phyloP scores from a whole-genome alignment of 2,797 vertebrate genomes.

The Cryptoblepharus egeriae region DNA sequence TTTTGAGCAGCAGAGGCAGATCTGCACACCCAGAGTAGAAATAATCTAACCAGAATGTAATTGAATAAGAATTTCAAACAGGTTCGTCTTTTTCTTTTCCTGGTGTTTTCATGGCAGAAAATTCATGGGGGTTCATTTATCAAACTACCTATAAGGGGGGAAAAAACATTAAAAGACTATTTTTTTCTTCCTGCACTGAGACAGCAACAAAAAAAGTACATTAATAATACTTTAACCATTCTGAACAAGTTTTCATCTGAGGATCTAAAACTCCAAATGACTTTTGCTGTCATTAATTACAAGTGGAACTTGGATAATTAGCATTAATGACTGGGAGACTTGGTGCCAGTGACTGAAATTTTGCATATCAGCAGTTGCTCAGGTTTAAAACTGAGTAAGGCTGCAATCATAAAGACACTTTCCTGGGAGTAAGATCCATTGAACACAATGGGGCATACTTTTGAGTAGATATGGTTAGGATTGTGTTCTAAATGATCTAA shows the following conservation, averaged over 20 bases:
- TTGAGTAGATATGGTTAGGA: too few species aligned
- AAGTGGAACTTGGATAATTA: conserved; percentile 20
- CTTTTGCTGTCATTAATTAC: conserved; percentile 21
- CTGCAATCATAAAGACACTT: too few species aligned
- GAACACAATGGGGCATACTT: too few species aligned
- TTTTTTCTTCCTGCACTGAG: background rate
- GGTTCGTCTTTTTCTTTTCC: background rate
- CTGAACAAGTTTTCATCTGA: background rate
- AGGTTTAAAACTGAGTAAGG: background rate
- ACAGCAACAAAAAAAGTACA: background rate
- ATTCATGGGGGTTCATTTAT: conserved; percentile 11
- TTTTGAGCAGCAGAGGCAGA: background rate
- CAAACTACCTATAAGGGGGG: background rate
- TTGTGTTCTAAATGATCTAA: background rate
- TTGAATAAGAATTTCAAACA: conserved; percentile 43
- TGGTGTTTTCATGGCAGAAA: background rate
- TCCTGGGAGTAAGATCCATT: too few species aligned
- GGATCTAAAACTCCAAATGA: conserved; percentile 9
- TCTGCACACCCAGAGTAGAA: background rate
- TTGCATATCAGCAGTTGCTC: conserved; percentile 1
- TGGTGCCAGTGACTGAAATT: background rate
- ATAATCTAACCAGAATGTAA: conserved; percentile 30
- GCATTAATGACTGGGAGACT: conserved; percentile 4
- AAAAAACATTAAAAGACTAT: background rate
- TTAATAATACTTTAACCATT: conserved; percentile 13